Base-by-base conservation (phyloP, 2,797 vertebrate species). In the Pseudotriccus pelzelni region DNA sequence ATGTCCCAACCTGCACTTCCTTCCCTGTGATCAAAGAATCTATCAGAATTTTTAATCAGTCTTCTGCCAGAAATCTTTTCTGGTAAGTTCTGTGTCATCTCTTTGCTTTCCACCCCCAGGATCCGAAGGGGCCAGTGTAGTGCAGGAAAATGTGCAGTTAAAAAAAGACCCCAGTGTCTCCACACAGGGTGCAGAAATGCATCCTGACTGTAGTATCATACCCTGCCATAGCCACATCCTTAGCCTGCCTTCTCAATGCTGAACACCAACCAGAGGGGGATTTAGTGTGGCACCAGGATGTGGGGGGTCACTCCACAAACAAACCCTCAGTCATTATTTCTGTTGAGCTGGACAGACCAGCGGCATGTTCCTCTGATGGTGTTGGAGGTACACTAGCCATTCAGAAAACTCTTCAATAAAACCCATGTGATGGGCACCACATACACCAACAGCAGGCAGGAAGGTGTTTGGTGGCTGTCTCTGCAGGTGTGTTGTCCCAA, bases 401-500 rank as follows among this genome's bases (percentile, higher is more conserved):
- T 44, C 34, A 15, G 49, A 90, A 70, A 74, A 23, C 16, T 72
- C 50, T 64, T 53, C 15, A n/a, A 36, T 32, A 70, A 60, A 49
- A 52, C 18, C 1, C 22, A 5, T 2, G 12, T 52, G 18, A 11
- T 3, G 20, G 34, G 46, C 58, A 52, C 9, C 19, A 18, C 27
- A 36, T 25, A 47, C 19, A 6, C 27, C 12, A 34, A 17, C 30
- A 30, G 5, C 1, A 0, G 17, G 36, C 34, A 12, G 8, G 62
- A 34, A 37, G 28, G 18, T 37, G 18, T 47, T 70, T 46, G 41
- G 41, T 22, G 3, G 34, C 69, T 18, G 22, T n/a, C 22, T 53
- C 37, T 78, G 3, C 1, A 0, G 47, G 10, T 25, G 25, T 0
- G 3, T 30, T 37, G 14, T 24, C 30, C 62, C 1, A 1, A 36